Evolutionary conservation across 2,113 vertebrate genomes (phyloP).

Genomic region (Rutilus rutilus): DNA sequence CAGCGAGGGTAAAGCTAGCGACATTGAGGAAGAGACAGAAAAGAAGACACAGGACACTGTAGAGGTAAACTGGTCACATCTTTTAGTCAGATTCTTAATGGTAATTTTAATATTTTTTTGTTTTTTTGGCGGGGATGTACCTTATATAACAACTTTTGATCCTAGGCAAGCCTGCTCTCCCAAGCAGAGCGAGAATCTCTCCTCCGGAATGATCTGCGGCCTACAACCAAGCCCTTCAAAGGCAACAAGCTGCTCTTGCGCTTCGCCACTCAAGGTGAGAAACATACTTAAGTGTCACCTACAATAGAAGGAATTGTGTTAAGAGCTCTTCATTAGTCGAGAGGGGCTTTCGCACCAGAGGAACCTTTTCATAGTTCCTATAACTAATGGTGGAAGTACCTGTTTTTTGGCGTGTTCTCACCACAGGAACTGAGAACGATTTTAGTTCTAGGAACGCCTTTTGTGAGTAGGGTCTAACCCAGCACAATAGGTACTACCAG

Average conservation of each 20-base stretch:
- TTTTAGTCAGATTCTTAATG: neutral
- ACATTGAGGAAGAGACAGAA: constrained; percentile 61
- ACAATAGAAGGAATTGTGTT: too few species aligned
- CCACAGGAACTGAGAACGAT: too few species aligned
- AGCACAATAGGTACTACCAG: too few species aligned
- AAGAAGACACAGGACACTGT: constrained; percentile 24
- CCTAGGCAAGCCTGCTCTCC: constrained; percentile 83
- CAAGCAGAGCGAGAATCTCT: constrained; percentile 88
- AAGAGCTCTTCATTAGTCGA: neutral
- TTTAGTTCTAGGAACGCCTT: too few species aligned
- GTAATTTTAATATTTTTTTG: neutral
- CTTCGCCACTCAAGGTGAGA: constrained; percentile 91
- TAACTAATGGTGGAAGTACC: too few species aligned
- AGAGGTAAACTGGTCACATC: constrained; percentile 59
- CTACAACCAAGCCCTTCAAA: constrained; percentile 87
- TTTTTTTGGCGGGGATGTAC: neutral
- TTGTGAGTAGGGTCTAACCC: too few species aligned
- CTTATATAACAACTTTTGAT: neutral
- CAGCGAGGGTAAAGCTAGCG: constrained; percentile 57
- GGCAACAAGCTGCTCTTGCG: constrained; percentile 93
- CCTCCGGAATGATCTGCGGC: constrained; percentile 88
- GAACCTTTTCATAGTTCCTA: too few species aligned
- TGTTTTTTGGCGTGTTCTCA: too few species aligned
- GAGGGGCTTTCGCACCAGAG: too few species aligned
- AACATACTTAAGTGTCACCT: neutral